phyloP scores from a whole-genome alignment of 1,140 invertebrate species.

The Hyphantria cunea region DNA sequence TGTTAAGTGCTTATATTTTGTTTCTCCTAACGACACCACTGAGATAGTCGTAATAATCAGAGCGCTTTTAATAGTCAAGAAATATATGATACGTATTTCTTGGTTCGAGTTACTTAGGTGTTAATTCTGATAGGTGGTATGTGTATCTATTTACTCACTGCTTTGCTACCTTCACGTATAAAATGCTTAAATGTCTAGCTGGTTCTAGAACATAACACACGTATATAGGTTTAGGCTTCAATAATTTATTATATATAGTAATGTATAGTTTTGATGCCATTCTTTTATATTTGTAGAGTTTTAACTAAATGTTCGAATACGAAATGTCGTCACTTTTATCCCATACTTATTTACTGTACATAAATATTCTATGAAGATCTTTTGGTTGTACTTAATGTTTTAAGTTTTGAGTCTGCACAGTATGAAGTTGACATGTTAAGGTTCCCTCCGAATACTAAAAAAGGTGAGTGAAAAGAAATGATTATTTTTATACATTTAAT shows the following conservation, averaged over 20 bases:
- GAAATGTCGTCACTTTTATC: not conserved
- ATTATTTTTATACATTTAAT: conserved; percentile 1
- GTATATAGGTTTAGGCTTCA: conserved; percentile 1
- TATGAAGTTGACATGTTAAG: not conserved
- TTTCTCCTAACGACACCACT: too few relatives aligned
- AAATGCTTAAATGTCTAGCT: conserved; percentile 13
- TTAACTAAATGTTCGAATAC: not conserved
- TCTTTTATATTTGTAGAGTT: not conserved
- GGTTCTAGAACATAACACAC: conserved; percentile 17
- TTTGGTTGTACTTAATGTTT: not conserved
- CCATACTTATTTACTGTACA: not conserved
- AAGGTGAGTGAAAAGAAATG: not conserved
- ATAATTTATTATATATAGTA: too few relatives aligned
- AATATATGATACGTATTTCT: not conserved
- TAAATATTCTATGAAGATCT: not conserved
- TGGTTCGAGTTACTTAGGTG: conserved; percentile 5
- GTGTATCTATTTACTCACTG: not conserved
- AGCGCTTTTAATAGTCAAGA: too few relatives aligned
- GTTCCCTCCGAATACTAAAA: conserved; percentile 3
- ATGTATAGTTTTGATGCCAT: conserved; percentile 11
- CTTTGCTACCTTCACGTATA: conserved; percentile 11
- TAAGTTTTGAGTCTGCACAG: not conserved
- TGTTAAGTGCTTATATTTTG: too few relatives aligned
- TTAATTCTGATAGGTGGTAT: not conserved
- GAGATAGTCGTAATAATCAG: too few relatives aligned